Evolutionary conservation across 2,888 invertebrate genomes (phyloP).

Genomic region (Trissolcus brochymenae): DNA sequence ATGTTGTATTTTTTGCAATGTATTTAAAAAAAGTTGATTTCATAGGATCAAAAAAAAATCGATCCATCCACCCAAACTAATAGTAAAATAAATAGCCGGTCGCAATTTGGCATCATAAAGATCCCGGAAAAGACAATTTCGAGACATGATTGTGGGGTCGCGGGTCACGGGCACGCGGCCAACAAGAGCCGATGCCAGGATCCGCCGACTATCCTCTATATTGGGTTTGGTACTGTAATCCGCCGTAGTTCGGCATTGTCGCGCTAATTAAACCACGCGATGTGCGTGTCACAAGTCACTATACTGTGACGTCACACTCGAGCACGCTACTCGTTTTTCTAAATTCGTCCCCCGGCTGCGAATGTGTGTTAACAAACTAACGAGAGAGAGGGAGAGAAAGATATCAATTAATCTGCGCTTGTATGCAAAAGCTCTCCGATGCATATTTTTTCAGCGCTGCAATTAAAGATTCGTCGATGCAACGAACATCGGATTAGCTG

Average conservation of each 20-base stretch:
- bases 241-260: constrained; percentile 70
- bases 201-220: constrained; percentile 35
- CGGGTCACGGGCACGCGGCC: constrained; percentile 73
- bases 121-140: constrained; percentile 71
- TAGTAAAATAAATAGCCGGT: constrained; percentile 21
- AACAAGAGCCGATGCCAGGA: constrained; percentile 65
- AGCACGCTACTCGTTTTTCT: constrained; percentile 65
- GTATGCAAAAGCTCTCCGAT: constrained; percentile 44
- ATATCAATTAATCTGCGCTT: constrained; percentile 64
- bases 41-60: no score
- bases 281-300: constrained; percentile 72
- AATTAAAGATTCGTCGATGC: constrained; percentile 45
- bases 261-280: constrained; percentile 72
- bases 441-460: constrained; percentile 16
- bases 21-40: no score
- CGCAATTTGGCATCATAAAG: constrained; percentile 17
- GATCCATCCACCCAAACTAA: background rate
- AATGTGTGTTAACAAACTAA: constrained; percentile 57
- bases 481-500: constrained; percentile 22
- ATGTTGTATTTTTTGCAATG: no score
- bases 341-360: constrained; percentile 45
- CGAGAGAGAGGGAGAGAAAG: constrained; percentile 28
- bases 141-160: constrained; percentile 71
- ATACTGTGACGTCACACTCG: constrained; percentile 69
- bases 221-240: constrained; percentile 36